Conservation (phyloP, 2,113 vertebrate genomes). For the Solea solea region DNA sequence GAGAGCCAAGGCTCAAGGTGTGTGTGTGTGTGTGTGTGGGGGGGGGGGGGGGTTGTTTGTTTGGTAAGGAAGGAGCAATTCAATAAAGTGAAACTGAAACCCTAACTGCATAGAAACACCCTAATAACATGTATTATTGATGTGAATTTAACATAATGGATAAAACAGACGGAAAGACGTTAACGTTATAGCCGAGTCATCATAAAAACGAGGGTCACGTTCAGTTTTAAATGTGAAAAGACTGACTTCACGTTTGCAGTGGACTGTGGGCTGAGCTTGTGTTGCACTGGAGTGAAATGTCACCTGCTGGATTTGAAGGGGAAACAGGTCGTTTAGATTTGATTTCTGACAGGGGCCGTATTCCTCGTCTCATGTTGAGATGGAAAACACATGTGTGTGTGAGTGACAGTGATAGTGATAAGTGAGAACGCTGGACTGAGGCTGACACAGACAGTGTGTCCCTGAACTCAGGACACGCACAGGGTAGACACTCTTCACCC, state of each 20-base stretch:
- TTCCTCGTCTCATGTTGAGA: constrained; percentile 43
- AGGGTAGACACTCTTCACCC: not conserved
- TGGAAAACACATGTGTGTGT: constrained; percentile 56
- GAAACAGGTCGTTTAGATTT: constrained; percentile 21
- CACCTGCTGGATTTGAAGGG: constrained; percentile 24
- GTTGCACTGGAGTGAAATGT: constrained; percentile 46
- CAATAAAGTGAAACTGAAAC: constrained; percentile 16
- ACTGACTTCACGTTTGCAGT: not conserved
- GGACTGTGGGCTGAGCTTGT: constrained; percentile 8
- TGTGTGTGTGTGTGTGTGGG: constrained; percentile 8
- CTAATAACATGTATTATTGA: not conserved
- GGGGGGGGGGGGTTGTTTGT: not conserved
- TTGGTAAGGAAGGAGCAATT: not conserved
- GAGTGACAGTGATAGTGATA: constrained; percentile 52
- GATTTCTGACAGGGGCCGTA: constrained; percentile 40
- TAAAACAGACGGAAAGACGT: not conserved
- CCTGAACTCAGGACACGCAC: not conserved
- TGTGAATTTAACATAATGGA: not conserved
- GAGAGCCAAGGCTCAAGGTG: not conserved
- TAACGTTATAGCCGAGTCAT: not conserved
- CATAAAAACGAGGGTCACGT: not conserved
- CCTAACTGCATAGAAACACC: not conserved
- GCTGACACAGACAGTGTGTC: constrained; percentile 31
- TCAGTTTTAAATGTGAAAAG: not conserved
- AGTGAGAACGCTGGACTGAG: constrained; percentile 36